These are phyloP conservation scores for Agrotis segetum DNA, from an alignment of 2,888 invertebrate genomes.

Conservation along the genomic window DNA sequence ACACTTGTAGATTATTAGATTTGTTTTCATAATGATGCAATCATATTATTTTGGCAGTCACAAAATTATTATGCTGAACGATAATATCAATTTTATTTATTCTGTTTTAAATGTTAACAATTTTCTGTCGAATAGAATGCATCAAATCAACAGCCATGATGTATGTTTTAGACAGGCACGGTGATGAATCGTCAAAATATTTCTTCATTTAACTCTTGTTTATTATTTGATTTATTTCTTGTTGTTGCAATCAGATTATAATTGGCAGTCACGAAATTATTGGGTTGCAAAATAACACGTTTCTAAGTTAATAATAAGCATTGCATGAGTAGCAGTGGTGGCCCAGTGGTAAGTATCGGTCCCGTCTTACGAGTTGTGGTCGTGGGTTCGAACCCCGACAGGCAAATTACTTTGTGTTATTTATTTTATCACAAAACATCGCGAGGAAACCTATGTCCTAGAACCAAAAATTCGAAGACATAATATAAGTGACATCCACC, in stretches of 20 bases:
- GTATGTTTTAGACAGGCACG: constrained; percentile 35
- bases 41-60: background rate
- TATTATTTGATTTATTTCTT: constrained; percentile 16
- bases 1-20: background rate
- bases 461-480: too few relatives aligned
- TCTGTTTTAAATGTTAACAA: background rate
- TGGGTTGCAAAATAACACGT: background rate
- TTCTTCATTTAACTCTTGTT: constrained; percentile 5
- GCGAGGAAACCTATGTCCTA: too few relatives aligned
- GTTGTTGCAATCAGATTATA: background rate
- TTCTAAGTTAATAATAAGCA: too few relatives aligned
- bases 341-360: too few relatives aligned
- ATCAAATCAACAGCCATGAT: constrained; percentile 42
- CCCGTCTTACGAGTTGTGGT: too few relatives aligned
- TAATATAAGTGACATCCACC: too few relatives aligned
- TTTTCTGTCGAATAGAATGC: constrained; percentile 29
- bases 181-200: constrained; percentile 22
- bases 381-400: too few relatives aligned
- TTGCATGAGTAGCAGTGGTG: too few relatives aligned
- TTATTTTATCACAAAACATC: too few relatives aligned
- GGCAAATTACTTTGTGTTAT: too few relatives aligned
- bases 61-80: background rate
- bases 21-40: constrained; percentile 18
- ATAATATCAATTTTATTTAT: too few relatives aligned
- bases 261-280: background rate